phyloP scores from a whole-genome alignment of 2,113 vertebrate species.

The Triplophysa siluroides region DNA sequence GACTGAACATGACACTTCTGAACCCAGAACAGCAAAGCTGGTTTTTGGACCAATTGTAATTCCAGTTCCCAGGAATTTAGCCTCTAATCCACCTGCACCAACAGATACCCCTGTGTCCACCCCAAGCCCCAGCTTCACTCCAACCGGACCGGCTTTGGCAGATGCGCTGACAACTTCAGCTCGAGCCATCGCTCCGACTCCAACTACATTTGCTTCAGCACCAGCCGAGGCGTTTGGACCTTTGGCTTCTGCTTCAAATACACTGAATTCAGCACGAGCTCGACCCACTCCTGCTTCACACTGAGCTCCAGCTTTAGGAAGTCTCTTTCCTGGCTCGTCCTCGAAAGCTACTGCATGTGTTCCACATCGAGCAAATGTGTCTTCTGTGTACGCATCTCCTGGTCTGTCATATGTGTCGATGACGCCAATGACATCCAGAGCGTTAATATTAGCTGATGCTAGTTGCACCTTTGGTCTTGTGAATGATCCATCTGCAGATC shows the following conservation, averaged over 20 bases:
- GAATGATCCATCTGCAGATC: no score
- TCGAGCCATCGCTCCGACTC: not conserved
- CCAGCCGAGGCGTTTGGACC: slow-evolving; percentile 32
- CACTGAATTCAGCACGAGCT: slow-evolving; percentile 36
- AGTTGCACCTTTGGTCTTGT: slow-evolving; percentile 4
- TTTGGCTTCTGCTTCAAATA: slow-evolving; percentile 45
- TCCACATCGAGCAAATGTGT: not conserved
- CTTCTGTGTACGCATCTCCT: not conserved
- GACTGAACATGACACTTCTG: not conserved
- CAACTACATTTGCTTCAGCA: not conserved
- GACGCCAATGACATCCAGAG: not conserved
- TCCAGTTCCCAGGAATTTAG: slow-evolving; percentile 40
- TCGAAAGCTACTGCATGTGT: not conserved
- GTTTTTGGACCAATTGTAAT: not conserved
- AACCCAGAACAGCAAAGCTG: no score
- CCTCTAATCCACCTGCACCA: slow-evolving; percentile 16
- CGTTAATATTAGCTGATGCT: not conserved
- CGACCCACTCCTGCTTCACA: slow-evolving; percentile 48
- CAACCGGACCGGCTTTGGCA: slow-evolving; percentile 45
- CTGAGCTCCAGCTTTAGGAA: slow-evolving; percentile 20
- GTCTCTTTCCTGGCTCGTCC: slow-evolving; percentile 1
- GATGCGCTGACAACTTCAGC: slow-evolving; percentile 50
- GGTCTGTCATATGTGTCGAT: not conserved
- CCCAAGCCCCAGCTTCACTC: slow-evolving; percentile 17
- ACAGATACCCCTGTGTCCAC: slow-evolving; percentile 36